Evolutionary conservation across 2,113 vertebrate species (phyloP), one percentile per base, ranked within the genome.

Genomic region (Ochotona curzoniae): DNA sequence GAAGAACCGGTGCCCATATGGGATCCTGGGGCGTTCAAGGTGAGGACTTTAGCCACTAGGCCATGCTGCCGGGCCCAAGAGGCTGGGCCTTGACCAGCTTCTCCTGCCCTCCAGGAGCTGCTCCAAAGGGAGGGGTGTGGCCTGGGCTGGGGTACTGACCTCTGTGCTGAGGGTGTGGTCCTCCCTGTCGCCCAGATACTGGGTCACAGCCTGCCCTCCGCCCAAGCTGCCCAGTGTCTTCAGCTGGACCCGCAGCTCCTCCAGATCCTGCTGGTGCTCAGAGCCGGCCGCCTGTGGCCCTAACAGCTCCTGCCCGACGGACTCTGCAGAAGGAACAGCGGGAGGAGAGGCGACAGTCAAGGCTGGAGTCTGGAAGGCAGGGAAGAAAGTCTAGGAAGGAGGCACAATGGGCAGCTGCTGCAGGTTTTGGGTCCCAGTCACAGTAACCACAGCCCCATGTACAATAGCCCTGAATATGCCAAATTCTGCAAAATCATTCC

Each of bases 261-360:
- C 99, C 74, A 99, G 97, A 97, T 99, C 98, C 97, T 99, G 98
- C 98, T 98, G 99, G 93, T 99, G 99, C 94, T 97, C 95, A 2
- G 96, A 98, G 98, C 99, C 99, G 51, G 97, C 97, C 0, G 97
- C 98, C 87, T 98, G 98, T 92, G 99, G 98, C 96, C 99, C 99
- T 1, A 97, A 98, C 93, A 99, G 96, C 97, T 99, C 99, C 87
- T 98, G 97, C 60, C 98, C 98, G 90, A 99, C 98, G 96, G 99
- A 98, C 91, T 99, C 99, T 99, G 98, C 66, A n/a, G 87, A 89
- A 63, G 69, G 82, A 89, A 63, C 25, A 57, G 71, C 49, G 74
- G 0, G 21, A 82, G 73, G 83, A 23, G 83, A 96, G n/a, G 35
- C 7, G 21, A 61, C 0, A 2, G 47, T 44, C 26, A 66, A 70